Conservation (phyloP, 2,888 invertebrate genomes). For the Amaurobius ferox region DNA sequence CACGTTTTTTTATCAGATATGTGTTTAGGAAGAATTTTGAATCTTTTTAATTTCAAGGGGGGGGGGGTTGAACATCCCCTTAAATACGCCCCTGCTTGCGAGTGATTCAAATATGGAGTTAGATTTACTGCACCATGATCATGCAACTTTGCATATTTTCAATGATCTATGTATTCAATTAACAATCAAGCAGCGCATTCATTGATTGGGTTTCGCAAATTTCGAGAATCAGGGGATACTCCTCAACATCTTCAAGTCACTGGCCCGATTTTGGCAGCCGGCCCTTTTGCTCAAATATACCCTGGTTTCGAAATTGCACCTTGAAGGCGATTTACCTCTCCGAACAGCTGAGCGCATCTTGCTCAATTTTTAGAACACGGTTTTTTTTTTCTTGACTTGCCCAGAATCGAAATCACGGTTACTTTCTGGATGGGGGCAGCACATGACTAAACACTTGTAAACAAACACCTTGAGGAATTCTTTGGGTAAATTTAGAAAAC, state of each 20-base stretch:
- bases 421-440: too few species aligned
- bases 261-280: constrained; percentile 46
- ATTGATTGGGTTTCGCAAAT: too few species aligned
- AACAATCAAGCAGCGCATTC: too few species aligned
- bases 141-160: background rate
- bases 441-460: background rate
- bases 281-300: constrained; percentile 9
- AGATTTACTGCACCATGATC: background rate
- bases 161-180: too few species aligned
- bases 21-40: too few species aligned
- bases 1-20: too few species aligned
- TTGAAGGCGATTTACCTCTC: background rate
- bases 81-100: too few species aligned
- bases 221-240: background rate
- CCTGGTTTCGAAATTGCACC: too few species aligned
- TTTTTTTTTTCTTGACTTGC: background rate
- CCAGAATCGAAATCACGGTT: background rate
- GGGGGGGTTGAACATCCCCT: too few species aligned
- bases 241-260: constrained; percentile 51
- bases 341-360: background rate
- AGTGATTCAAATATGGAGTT: too few species aligned
- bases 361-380: background rate
- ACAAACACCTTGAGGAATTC: background rate
- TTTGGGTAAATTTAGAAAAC: background rate
- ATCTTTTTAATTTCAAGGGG: too few species aligned